A percentile compares a stretch with the other conserved stretches of the same genome.
Evolutionary conservation across 2,888 invertebrate species (phyloP).

Genomic region (Atrina japonica): DNA sequence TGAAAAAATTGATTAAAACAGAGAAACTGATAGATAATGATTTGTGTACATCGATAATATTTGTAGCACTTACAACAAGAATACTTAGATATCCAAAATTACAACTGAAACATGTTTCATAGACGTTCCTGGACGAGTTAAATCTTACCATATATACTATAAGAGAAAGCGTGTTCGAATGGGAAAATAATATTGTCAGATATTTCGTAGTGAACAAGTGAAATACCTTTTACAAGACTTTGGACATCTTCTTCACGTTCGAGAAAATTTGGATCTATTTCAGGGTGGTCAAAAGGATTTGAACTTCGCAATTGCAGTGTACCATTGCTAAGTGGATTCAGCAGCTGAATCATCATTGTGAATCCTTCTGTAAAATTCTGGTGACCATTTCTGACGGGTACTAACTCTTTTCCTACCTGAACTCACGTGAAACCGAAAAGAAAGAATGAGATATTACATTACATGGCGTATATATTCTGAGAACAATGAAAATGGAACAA

Average conservation of each 20-base stretch:
- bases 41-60: too few relatives aligned
- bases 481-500: neutral
- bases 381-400: conserved; percentile 22
- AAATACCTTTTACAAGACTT: conserved; percentile 57
- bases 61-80: too few relatives aligned
- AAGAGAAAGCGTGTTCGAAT: neutral
- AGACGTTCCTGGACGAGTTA: too few relatives aligned
- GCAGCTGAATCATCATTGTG: conserved; percentile 51
- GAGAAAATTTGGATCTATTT: conserved; percentile 95
- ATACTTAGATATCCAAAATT: too few relatives aligned
- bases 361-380: conserved; percentile 71
- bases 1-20: conserved; percentile 19
- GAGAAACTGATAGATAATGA: too few relatives aligned
- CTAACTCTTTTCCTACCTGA: conserved; percentile 30
- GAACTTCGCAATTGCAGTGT: conserved; percentile 87
- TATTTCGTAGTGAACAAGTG: neutral
- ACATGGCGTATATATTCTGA: neutral
- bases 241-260: conserved; percentile 84
- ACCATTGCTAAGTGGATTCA: conserved; percentile 87
- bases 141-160: too few relatives aligned
- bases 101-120: too few relatives aligned
- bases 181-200: neutral
- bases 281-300: conserved; percentile 89
- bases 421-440: neutral
- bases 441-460: neutral